Evolutionary conservation across 2,888 invertebrate species (phyloP).

Genomic region (Mylabris sibirica): DNA sequence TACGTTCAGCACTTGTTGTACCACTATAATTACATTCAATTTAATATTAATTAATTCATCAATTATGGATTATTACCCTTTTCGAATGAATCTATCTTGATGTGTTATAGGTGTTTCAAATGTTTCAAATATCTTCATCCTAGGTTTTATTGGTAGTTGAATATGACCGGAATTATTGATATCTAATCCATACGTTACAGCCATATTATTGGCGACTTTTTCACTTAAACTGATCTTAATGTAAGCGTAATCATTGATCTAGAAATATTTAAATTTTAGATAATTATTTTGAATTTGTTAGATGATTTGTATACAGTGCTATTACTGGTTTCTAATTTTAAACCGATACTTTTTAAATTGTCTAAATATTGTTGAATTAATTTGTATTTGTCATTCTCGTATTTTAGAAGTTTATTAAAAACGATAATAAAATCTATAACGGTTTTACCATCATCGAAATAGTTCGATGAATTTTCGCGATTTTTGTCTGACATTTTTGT

Average conservation of each 20-base stretch:
- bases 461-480: background rate
- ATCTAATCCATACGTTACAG: background rate
- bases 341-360: background rate
- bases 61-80: background rate
- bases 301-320: background rate
- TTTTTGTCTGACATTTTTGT: background rate
- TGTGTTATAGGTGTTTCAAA: background rate
- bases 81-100: background rate
- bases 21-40: background rate
- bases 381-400: background rate
- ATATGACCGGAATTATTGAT: background rate
- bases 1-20: slow-evolving; percentile 19
- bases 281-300: background rate
- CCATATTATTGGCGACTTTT: background rate
- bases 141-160: background rate
- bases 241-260: background rate
- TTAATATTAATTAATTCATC: too few relatives aligned
- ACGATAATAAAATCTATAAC: background rate
- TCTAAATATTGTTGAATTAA: background rate
- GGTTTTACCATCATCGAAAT: background rate
- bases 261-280: background rate
- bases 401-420: background rate
- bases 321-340: background rate
- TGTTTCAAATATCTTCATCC: background rate
- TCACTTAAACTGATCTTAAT: background rate